Percentiles rank a stretch among this genome's conserved stretches.
Conservation (phyloP, 2,888 invertebrate species). For the Plebejus melissa region DNA sequence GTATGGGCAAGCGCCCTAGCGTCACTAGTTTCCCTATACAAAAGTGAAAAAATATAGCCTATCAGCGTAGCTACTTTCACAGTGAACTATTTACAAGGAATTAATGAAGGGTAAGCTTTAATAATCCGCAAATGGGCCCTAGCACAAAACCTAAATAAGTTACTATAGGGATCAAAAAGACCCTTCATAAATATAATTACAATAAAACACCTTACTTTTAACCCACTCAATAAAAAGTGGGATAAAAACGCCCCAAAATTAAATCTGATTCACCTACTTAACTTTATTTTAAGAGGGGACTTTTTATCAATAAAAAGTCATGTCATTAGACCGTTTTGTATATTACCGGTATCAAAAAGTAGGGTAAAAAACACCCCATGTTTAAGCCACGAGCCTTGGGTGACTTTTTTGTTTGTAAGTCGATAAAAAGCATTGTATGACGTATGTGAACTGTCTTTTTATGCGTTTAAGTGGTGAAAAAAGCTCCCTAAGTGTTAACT, state of each 20-base stretch:
- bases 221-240: neutral
- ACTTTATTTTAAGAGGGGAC: neutral
- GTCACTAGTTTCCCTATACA: too few relatives aligned
- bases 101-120: neutral
- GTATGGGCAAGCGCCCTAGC: too few relatives aligned
- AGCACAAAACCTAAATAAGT: neutral
- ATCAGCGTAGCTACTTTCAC: too few relatives aligned
- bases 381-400: neutral
- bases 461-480: neutral
- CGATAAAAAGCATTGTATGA: constrained; percentile 11
- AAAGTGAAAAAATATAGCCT: too few relatives aligned
- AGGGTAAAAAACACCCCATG: constrained; percentile 21
- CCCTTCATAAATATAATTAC: neutral
- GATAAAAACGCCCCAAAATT: neutral
- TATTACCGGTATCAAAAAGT: constrained; percentile 12
- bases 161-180: neutral
- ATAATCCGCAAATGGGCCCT: neutral
- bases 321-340: constrained; percentile 15
- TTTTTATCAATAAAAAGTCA: constrained; percentile 8
- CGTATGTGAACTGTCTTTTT: neutral
- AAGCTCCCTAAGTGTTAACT: constrained; percentile 17
- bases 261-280: constrained; percentile 7
- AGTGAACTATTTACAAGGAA: too few relatives aligned
- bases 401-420: constrained; percentile 15
- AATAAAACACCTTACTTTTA: neutral